Conservation (phyloP, 2,113 vertebrate genomes). For the Pantherophis guttatus region DNA sequence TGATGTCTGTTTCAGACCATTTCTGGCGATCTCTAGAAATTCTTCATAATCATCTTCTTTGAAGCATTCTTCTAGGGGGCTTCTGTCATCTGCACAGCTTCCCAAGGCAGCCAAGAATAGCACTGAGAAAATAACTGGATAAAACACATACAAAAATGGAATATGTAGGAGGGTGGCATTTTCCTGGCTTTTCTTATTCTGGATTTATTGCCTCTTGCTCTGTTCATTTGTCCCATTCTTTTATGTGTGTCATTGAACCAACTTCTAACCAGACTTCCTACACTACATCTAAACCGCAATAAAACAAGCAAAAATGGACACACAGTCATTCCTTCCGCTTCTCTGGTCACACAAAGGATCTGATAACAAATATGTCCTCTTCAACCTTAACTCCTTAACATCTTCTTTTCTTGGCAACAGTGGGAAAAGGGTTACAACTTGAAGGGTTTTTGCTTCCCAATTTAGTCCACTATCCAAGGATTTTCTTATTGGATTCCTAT, state of each 20-base stretch:
- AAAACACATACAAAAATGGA: not conserved
- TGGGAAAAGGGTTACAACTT: not conserved
- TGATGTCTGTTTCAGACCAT: too few species aligned
- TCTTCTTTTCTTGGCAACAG: not conserved
- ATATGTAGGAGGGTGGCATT: too few species aligned
- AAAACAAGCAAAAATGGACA: not conserved
- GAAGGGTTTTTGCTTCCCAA: not conserved
- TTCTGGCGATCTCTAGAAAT: too few species aligned
- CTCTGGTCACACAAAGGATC: not conserved
- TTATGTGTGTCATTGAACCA: too few species aligned
- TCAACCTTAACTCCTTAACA: not conserved
- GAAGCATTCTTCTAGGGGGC: constrained; percentile 42
- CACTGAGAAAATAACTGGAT: constrained; percentile 11
- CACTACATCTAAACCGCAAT: too few species aligned
- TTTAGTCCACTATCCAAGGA: not conserved
- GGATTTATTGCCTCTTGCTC: not conserved
- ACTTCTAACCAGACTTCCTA: too few species aligned
- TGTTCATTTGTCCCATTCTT: too few species aligned
- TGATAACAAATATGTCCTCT: not conserved
- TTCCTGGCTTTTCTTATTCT: not conserved
- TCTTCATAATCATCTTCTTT: too few species aligned
- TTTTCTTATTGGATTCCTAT: not conserved
- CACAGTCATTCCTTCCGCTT: not conserved
- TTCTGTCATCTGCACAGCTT: not conserved
- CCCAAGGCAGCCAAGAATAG: not conserved